A percentile compares a stretch with the other conserved stretches of the same genome.
These are phyloP conservation scores for Neolamprologus sp. DNA, from an alignment of 2,113 vertebrate species.

Conservation along the genomic window DNA sequence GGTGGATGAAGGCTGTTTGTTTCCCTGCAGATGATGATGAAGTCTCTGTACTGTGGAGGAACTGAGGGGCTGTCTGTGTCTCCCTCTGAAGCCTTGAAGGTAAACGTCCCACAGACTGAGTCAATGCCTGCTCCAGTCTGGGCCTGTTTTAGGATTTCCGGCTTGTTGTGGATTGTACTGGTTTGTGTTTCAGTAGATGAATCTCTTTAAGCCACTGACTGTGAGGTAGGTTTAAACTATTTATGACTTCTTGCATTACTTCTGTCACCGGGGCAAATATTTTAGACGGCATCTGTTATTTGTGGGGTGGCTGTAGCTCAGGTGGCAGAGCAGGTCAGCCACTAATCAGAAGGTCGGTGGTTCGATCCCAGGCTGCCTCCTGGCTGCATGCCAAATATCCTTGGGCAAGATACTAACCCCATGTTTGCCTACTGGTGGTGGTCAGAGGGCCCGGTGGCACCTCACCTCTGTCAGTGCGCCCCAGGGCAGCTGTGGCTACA, in stretches of 20 bases:
- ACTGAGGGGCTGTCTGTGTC: conserved; percentile 79
- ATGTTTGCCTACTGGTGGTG: no score
- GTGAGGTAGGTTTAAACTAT: not conserved
- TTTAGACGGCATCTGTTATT: fast-evolving
- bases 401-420: no score
- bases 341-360: no score
- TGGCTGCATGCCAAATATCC: no score
- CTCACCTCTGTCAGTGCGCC: no score
- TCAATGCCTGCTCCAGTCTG: not conserved
- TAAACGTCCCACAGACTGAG: conserved; percentile 42
- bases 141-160: not conserved
- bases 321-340: no score
- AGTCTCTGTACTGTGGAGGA: conserved; percentile 87
- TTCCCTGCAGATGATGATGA: conserved; percentile 84
- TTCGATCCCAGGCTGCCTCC: no score
- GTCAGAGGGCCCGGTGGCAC: no score
- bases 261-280: not conserved
- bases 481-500: no score
- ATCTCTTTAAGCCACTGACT: not conserved
- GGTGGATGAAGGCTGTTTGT: not conserved
- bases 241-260: not conserved
- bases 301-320: no score
- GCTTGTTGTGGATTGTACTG: not conserved
- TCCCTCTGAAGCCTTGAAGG: conserved; percentile 78
- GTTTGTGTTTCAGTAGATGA: not conserved